Base-by-base conservation (phyloP, 2,888 invertebrate species). In the Hanleya hanleyi region DNA sequence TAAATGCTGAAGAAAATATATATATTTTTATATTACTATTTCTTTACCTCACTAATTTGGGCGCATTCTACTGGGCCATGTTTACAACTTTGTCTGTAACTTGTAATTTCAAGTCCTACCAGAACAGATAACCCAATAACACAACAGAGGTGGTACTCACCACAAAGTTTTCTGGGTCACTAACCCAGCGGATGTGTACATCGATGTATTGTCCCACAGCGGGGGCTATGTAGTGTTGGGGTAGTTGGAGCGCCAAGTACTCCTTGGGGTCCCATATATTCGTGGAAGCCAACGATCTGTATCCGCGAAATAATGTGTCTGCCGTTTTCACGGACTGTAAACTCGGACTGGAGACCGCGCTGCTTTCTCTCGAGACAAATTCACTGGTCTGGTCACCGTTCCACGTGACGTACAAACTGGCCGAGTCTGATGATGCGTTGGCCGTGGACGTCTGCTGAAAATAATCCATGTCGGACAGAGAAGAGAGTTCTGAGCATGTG, bases 81-180 rank as follows among this genome's bases (percentile, higher is more conserved):
- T n/a, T n/a, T n/a, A n/a, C n/a, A n/a, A n/a, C n/a, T n/a, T n/a
- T n/a, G n/a, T n/a, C n/a, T n/a, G n/a, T n/a, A n/a, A n/a, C n/a
- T n/a, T n/a, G n/a, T n/a, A n/a, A n/a, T n/a, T n/a, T n/a, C n/a
- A n/a, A n/a, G n/a, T n/a, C n/a, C n/a, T n/a, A n/a, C n/a, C n/a
- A n/a, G n/a, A n/a, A n/a, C n/a, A n/a, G n/a, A n/a, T n/a, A n/a
- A n/a, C n/a, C n/a, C n/a, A n/a, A n/a, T n/a, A n/a, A n/a, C 18
- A 0, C n/a, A 12, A n/a, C 18, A 15, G 5, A 38, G 6, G 15
- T 18, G 9, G 22, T 57, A 79, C 85, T 81, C 74, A 86, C 86
- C 73, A 81, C 79, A 81, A 86, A 86, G 66, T 84, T 84, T 9
- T 77, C 74, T 0, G 86, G 86, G 70, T 83, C 81, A 57, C 74